Conservation (phyloP, 2,113 vertebrate species). For the Mustelus asterias region DNA sequence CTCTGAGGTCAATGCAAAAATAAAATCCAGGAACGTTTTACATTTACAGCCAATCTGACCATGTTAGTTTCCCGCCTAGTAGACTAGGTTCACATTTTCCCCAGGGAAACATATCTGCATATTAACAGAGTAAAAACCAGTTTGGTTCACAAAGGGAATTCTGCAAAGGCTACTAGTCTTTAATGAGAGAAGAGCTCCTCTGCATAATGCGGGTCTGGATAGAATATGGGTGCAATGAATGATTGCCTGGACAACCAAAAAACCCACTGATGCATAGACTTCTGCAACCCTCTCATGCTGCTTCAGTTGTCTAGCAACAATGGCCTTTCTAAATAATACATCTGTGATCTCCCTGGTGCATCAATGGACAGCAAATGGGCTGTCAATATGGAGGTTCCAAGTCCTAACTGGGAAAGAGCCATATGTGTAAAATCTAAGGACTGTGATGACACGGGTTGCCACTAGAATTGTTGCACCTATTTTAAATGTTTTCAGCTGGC, state of each 20-base stretch:
- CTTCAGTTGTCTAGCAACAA: not conserved
- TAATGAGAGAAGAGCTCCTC: not conserved
- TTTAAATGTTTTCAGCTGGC: not conserved
- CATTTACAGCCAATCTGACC: not conserved
- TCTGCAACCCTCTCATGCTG: not conserved
- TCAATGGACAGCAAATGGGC: not conserved
- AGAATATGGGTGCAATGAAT: not conserved
- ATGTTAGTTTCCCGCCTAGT: not conserved
- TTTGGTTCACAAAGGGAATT: not conserved
- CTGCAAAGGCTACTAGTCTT: not conserved
- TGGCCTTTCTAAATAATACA: not conserved
- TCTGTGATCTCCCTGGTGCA: not conserved
- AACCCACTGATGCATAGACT: not conserved
- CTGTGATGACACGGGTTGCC: not conserved
- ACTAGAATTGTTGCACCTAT: not conserved
- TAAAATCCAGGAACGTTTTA: not conserved
- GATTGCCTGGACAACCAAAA: not conserved
- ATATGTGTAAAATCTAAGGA: not conserved
- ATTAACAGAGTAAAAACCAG: not conserved
- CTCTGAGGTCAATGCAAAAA: not conserved
- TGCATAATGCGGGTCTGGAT: too few relatives aligned
- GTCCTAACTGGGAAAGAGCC: not conserved
- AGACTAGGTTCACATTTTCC: not conserved
- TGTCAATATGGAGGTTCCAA: not conserved
- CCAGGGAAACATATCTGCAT: not conserved